phyloP scores from a whole-genome alignment of 2,888 invertebrate species.

The Digitonthophagus gazella region DNA sequence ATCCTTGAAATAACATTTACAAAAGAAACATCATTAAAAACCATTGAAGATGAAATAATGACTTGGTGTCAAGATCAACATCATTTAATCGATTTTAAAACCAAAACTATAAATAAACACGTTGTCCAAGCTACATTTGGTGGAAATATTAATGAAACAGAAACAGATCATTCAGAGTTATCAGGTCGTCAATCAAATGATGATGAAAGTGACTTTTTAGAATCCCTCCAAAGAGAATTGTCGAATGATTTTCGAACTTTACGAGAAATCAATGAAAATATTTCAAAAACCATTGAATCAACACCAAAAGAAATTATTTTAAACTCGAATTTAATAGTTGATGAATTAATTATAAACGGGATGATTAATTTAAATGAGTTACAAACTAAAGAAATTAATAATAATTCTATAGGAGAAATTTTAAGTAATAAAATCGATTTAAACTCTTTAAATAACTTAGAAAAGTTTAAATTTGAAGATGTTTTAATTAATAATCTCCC shows the following conservation, averaged over 20 bases:
- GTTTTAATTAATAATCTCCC: slow-evolving; percentile 35
- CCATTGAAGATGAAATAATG: slow-evolving; percentile 40
- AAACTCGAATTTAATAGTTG: slow-evolving; percentile 1
- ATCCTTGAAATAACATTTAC: slow-evolving; percentile 34
- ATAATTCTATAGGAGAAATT: background rate
- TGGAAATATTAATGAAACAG: background rate
- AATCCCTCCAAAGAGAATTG: background rate
- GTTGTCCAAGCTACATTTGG: background rate
- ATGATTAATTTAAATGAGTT: background rate
- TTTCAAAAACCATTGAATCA: background rate
- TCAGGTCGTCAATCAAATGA: too few species aligned
- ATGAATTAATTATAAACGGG: slow-evolving; percentile 11
- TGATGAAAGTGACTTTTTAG: background rate
- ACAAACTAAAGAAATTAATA: slow-evolving; percentile 1
- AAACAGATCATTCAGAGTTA: too few species aligned
- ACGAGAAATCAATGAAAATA: too few species aligned
- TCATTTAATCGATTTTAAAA: slow-evolving; percentile 20
- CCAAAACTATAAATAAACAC: slow-evolving; percentile 19
- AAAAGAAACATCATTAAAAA: slow-evolving; percentile 37
- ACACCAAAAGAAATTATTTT: background rate
- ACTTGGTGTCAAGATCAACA: slow-evolving; percentile 42
- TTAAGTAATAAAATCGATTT: background rate
- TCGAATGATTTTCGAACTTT: background rate
- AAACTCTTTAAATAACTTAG: background rate
- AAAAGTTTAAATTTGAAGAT: slow-evolving; percentile 34